Base-by-base conservation (phyloP, 2,797 vertebrate genomes). In the Peromyscus melanophrys region DNA sequence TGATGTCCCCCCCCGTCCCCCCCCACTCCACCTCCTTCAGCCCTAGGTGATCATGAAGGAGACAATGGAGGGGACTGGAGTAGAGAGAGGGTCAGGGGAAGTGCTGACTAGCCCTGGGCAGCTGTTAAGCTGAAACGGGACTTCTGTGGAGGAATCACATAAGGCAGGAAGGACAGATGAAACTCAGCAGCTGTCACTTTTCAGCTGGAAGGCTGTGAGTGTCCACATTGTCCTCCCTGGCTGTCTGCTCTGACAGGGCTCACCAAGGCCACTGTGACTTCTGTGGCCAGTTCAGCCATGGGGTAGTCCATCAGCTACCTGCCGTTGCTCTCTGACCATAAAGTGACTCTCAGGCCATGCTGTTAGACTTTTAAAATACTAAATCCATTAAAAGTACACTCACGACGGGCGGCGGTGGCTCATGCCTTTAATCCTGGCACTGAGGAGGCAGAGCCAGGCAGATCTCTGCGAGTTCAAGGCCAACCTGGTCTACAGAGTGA, bases 61-160 rank as follows among this genome's bases (percentile, higher is more conserved):
- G 46, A 29, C 49, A 31, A 31, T 9, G 46, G 61, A 46, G 17
- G 9, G 17, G 8, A 21, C 2, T 12, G 69, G 37, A 8, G 49
- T 4, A 13, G 52, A 1, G 0, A 3, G 40, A 16, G n/a, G 13
- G 1, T 29, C 27, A 0, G 13, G 52, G 1, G 1, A 2, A 12
- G 14, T 11, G 6, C 52, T 10, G 17, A n/a, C 7, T 19, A 2
- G 13, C 1, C 37, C 49, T 21, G 23, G 17, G 16, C 0, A 16
- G 75, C 37, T 43, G 7, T 57, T 0, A 0, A 1, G 23, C n/a
- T 0, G 25, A 37, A 29, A 14, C 19, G 19, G 11, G 0, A 12
- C 55, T 34, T 69, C 31, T 0, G 1, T 14, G 86, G 43, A 37
- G 43, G 29, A 61, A 37, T 31, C 16, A 25, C 6, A 29, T 4